Evolutionary conservation across 2,888 invertebrate species (phyloP).

Genomic region (Parapristionchus giblindavisi): DNA sequence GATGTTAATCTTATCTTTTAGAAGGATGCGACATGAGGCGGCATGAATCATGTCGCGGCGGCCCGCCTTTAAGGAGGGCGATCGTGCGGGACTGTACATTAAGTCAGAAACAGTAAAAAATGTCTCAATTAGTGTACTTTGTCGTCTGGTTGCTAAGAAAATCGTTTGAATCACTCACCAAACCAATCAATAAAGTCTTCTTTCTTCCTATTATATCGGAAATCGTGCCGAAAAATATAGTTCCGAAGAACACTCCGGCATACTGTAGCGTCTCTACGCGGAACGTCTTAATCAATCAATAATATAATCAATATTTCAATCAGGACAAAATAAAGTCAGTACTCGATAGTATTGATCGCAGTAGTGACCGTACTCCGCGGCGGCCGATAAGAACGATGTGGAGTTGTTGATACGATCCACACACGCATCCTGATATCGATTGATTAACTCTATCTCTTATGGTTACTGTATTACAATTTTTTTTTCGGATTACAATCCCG

Average conservation of each 20-base stretch:
- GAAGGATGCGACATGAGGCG: no score
- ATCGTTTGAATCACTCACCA: not conserved
- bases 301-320: not conserved
- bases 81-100: no score
- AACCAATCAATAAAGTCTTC: not conserved
- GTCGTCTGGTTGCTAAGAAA: no score
- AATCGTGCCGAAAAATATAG: constrained; percentile 16
- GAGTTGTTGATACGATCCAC: not conserved
- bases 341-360: constrained; percentile 9
- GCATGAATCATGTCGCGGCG: no score
- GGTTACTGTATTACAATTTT: no score
- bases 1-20: no score
- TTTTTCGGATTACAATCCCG: no score
- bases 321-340: not conserved
- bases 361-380: constrained; percentile 25
- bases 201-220: constrained; percentile 18
- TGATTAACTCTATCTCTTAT: no score
- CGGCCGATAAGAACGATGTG: constrained; percentile 7
- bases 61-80: no score
- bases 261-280: constrained; percentile 27
- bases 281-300: not conserved
- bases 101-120: no score
- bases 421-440: constrained; percentile 20
- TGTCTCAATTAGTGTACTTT: no score
- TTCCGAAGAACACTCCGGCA: constrained; percentile 25